Base-by-base conservation (phyloP, 2,888 invertebrate species). In the Tenthredo amoena region DNA sequence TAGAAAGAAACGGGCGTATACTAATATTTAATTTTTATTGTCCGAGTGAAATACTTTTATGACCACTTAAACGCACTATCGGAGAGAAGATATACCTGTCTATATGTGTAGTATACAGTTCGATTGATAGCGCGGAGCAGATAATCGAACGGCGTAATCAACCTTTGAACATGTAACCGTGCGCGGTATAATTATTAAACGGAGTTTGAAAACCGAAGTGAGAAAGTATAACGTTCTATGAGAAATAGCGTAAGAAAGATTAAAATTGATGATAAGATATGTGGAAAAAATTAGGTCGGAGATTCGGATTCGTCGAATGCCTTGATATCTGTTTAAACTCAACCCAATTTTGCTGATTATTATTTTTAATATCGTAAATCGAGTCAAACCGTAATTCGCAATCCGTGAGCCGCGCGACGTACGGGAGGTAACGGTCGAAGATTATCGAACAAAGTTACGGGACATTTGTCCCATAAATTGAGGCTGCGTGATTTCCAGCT, bases 401-500 rank as follows among this genome's bases (percentile, higher is more conserved):
- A 74, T 21, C 40, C 40, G 74, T 31, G 21, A 43, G 21, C 62
- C 26, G 21, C 62, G 68, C 26, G 26, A 26, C 21, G 26, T 62
- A 68, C 68, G 34, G 18, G 68, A 18, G 34, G 34, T 34, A 68
- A 34, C 68, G 31, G 68, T 34, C 37, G 62, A 62, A 81, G 81
- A 81, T 81, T 81, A 81, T 81, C 58, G 40, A 81, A 40, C 50
- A 81, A 81, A 81, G 81, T 81, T 81, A 81, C 81, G 81, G 81
- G 81, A 81, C 62, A 37, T 40, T 81, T 81, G 81, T 81, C 58
- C 26, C 58, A 81, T 81, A 81, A 81, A 81, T 81, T 81, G 62
- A 81, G 21, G 81, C 81, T 81, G 81, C 81, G 58, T 81, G 81
- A 81, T 81, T 81, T 81, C 81, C 81, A 81, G 81, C 81, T 81